phyloP scores from a whole-genome alignment of 2,113 vertebrate species.

The Dasyprocta punctata region DNA sequence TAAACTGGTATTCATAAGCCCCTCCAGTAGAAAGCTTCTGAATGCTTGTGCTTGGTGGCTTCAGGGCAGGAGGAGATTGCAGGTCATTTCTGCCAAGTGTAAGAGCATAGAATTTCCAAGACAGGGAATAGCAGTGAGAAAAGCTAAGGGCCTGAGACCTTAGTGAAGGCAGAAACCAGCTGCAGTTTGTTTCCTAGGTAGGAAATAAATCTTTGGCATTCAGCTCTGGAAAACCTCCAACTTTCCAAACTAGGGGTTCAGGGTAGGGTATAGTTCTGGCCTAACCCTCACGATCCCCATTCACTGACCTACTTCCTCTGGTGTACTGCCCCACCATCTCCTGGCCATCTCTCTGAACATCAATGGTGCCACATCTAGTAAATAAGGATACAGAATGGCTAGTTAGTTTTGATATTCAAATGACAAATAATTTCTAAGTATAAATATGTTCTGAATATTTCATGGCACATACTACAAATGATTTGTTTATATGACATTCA shows the following conservation, averaged over 20 bases:
- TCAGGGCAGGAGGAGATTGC: not conserved
- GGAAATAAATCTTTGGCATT: not conserved
- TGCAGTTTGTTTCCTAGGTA: too few species aligned
- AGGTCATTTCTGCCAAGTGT: not conserved
- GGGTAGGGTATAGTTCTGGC: not conserved
- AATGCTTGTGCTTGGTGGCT: not conserved
- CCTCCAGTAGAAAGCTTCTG: not conserved
- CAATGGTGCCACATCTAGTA: not conserved
- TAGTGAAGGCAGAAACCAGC: not conserved
- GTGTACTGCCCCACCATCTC: not conserved
- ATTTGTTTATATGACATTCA: not conserved
- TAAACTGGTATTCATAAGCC: not conserved
- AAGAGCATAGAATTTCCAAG: not conserved
- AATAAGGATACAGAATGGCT: not conserved
- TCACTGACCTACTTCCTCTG: not conserved
- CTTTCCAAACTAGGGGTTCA: not conserved
- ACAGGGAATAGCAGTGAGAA: not conserved
- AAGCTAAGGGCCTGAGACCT: not conserved
- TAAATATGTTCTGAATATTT: not conserved
- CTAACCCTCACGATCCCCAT: not conserved
- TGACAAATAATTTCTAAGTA: constrained; percentile 2
- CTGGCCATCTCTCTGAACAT: not conserved
- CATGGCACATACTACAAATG: not conserved
- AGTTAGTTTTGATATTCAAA: constrained; percentile 5
- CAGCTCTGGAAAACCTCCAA: not conserved